Evolutionary conservation across 1,140 invertebrate genomes (phyloP), one percentile per base, ranked within the genome.

Genomic region (Sycophaga agraensis): DNA sequence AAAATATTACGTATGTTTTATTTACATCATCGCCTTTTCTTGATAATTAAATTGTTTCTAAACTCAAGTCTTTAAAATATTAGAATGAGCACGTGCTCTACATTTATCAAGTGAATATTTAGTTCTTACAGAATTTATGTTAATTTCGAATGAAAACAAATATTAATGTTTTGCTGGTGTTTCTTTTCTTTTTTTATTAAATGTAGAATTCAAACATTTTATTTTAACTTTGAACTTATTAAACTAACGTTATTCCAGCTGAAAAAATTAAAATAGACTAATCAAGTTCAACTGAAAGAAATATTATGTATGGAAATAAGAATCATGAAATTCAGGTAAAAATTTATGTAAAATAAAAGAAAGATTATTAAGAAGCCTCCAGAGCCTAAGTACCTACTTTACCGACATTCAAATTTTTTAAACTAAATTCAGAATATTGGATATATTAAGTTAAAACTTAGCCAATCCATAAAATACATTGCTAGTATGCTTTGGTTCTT

Each of bases 311-410:
- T 0, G 28, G 24, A 34, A 46, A 46, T 37, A 60, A 45, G 40
- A 40, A 43, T 35, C 43, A 61, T 28, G 11, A 48, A 43, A 53
- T 54, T 61, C 59, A 61, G 50, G 50, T 40, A 61, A 54, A 22
- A 37, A 4, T 61, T 60, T 9, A 45, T 4, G n/a, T 16, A 21
- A 31, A 34, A 26, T 12, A 12, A 12, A 14, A 22, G 42, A 28
- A 45, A 56, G 11, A 45, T 42, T 24, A 58, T 26, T 19, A 22
- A 24, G 39, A 39, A 35, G n/a, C n/a, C n/a, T n/a, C n/a, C n/a
- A 42, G n/a, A 54, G 40, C 54, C 1, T 21, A 45, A 54, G 3
- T 48, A 11, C 7, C 48, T 28, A 3, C 39, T 48, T 34, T 53
- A 45, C 43, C 55, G 7, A 34, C 48, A 55, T 37, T 55, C 50